Evolutionary conservation across 2,113 vertebrate species (phyloP).

Genomic region (Bujurquina vittata): DNA sequence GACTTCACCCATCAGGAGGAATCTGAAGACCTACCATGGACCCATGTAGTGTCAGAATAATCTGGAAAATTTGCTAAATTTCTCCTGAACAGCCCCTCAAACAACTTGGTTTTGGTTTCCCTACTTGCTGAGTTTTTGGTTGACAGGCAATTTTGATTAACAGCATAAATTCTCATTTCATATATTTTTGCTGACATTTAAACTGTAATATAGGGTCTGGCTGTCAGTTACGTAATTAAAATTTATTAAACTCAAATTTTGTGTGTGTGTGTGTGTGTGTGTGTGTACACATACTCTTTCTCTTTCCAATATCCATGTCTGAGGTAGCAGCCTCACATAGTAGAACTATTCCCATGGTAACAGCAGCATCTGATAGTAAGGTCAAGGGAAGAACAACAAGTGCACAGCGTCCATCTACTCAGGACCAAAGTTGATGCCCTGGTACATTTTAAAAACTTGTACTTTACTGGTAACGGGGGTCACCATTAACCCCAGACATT

Average conservation of each 20-base stretch:
- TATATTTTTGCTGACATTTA: too few species aligned
- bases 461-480: not conserved
- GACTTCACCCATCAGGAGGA: too few species aligned
- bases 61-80: too few species aligned
- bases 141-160: too few species aligned
- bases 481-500: not conserved
- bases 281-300: conserved; percentile 86
- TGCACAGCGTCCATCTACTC: not conserved
- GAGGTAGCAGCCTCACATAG: conserved; percentile 95
- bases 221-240: too few species aligned
- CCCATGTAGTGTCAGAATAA: too few species aligned
- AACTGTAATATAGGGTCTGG: too few species aligned
- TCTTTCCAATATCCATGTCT: conserved; percentile 93
- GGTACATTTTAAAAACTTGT: not conserved
- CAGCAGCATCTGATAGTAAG: conserved; percentile 85
- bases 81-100: too few species aligned
- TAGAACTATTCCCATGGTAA: conserved; percentile 96
- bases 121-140: too few species aligned
- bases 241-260: not conserved
- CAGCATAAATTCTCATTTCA: too few species aligned
- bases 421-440: not conserved
- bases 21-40: too few species aligned
- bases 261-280: not conserved
- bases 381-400: conserved; percentile 80
- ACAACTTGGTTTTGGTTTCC: too few species aligned